phyloP scores from a whole-genome alignment of 1,140 invertebrate genomes.

The Dreissena polymorpha region DNA sequence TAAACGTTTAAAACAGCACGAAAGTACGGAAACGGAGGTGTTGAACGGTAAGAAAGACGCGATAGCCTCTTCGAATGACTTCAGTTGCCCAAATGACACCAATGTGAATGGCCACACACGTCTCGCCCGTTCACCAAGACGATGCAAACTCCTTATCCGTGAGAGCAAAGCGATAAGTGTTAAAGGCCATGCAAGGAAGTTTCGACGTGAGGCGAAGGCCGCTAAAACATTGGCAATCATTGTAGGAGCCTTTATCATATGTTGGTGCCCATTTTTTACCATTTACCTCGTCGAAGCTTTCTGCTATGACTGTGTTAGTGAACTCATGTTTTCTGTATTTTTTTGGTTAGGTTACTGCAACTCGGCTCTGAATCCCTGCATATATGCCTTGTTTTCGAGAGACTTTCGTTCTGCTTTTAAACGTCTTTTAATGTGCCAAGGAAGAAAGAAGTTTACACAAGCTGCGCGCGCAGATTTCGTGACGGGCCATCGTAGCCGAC shows the following conservation, averaged over 20 bases:
- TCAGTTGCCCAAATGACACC: neutral
- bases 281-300: slow-evolving; percentile 97
- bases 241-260: slow-evolving; percentile 91
- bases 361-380: slow-evolving; percentile 90
- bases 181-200: slow-evolving; percentile 51
- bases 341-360: slow-evolving; percentile 99
- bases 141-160: slow-evolving; percentile 34
- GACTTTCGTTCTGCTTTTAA: slow-evolving; percentile 93
- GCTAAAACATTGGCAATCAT: slow-evolving; percentile 73
- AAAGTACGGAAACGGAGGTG: slow-evolving; percentile 27
- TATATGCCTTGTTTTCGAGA: slow-evolving; percentile 93
- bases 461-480: slow-evolving; percentile 43
- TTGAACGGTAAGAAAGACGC: slow-evolving; percentile 1
- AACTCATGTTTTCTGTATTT: slow-evolving; percentile 93
- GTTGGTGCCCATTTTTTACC: slow-evolving; percentile 98
- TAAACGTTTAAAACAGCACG: neutral
- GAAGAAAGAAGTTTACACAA: slow-evolving; percentile 34
- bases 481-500: slow-evolving; percentile 23
- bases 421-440: slow-evolving; percentile 61
- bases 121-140: slow-evolving; percentile 18
- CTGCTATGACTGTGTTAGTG: slow-evolving; percentile 95
- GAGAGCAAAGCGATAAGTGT: slow-evolving; percentile 17
- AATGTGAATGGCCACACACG: neutral
- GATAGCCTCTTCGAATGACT: neutral
- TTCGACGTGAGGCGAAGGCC: slow-evolving; percentile 68